Evolutionary conservation across 2,797 vertebrate genomes (phyloP).

Genomic region (Melanotaenia trifasciata): DNA sequence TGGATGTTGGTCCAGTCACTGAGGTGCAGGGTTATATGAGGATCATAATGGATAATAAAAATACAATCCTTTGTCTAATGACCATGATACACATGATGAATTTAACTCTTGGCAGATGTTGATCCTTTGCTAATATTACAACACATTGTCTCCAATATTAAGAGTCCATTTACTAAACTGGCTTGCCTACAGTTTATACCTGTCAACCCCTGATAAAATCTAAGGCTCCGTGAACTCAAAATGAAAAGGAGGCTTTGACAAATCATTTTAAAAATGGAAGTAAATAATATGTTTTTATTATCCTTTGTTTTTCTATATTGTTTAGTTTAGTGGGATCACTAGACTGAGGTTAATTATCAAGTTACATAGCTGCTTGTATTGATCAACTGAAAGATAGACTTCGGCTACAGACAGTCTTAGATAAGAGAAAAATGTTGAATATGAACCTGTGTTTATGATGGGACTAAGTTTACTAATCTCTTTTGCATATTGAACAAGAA

Average conservation of each 20-base stretch:
- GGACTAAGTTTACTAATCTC: too few species aligned
- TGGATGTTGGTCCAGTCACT: slow-evolving; percentile 47
- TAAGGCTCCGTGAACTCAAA: not conserved
- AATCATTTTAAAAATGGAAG: not conserved
- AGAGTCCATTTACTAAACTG: too few species aligned
- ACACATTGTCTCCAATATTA: not conserved
- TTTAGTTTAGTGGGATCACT: too few species aligned
- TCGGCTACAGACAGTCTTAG: too few species aligned
- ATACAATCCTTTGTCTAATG: slow-evolving; percentile 17
- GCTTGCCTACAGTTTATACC: too few species aligned
- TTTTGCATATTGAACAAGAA: too few species aligned
- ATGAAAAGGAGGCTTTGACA: too few species aligned
- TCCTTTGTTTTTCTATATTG: not conserved
- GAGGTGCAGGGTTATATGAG: slow-evolving; percentile 5
- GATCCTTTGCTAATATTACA: not conserved
- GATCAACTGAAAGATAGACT: too few species aligned
- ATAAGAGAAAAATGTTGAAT: too few species aligned
- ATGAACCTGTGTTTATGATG: too few species aligned
- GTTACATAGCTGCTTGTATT: too few species aligned
- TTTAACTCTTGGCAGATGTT: not conserved
- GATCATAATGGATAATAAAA: slow-evolving; percentile 15
- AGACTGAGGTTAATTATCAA: too few species aligned
- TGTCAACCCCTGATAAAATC: not conserved
- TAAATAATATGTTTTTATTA: not conserved
- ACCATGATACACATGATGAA: slow-evolving; percentile 18